Base-by-base conservation (phyloP, 2,113 vertebrate genomes). In the Calyptommatus sinebrachiatus region DNA sequence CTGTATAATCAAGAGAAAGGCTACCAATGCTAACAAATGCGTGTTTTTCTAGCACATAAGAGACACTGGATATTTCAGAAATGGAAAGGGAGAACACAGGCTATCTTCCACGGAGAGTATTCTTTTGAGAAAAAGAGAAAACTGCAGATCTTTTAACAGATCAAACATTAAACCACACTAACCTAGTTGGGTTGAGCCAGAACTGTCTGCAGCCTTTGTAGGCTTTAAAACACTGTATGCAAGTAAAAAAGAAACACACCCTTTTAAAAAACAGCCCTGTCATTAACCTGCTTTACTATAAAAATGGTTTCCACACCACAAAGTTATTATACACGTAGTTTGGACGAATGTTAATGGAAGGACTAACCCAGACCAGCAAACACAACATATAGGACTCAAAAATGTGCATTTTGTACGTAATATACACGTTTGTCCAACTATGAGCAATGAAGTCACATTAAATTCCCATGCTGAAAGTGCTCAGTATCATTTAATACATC, bases 291-390 rank as follows among this genome's bases (percentile, higher is more conserved):
- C 66, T 70, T 69, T 48, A 73, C 50, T 76, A 70, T 16, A 14
- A 68, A 81, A 75, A 81, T 26, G 66, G 57, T 48, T 69, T 70
- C 61, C 79, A 81, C 73, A 81, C 18, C 66, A 79, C 79, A 9
- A 81, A 81, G 65, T 81, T 76, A 76, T 69, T 70, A 61, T 69
- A 74, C 66, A 70, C 66, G 29, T 61, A 81, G 61, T 70, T 46
- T 75, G 66, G 79, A 76, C 79, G 70, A 69, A 26, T 69, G 73
- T 68, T 69, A 76, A 69, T 41, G 65, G 66, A 20, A 45, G 16
- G 24, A 53, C 69, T 66, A 69, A n/a, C 65, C 75, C 72, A 48
- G 72, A 41, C 60, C 50, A 71, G 67, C 53, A 61, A 28, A 61
- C n/a, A 66, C 61, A 48, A 76, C 73, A 70, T 69, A 81, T 50